Conservation (phyloP, 2,888 invertebrate species). For the Rhagonycha lutea region DNA sequence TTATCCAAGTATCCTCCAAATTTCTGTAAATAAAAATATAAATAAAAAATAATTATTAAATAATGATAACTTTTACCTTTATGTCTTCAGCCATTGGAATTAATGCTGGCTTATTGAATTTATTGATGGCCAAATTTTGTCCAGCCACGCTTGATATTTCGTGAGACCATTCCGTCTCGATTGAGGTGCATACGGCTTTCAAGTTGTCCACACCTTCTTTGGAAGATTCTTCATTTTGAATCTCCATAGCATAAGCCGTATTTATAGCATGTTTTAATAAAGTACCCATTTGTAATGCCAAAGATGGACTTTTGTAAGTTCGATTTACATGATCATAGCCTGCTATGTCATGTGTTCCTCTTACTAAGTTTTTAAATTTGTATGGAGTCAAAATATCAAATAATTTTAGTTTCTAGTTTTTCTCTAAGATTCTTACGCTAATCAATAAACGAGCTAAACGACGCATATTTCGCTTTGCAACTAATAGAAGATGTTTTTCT, state of each 20-base stretch:
- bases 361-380: constrained; percentile 2
- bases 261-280: background rate
- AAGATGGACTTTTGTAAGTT: constrained; percentile 2
- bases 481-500: constrained; percentile 7
- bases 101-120: constrained; percentile 23
- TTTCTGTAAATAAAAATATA: constrained; percentile 14
- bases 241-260: background rate
- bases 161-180: background rate
- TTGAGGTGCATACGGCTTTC: background rate
- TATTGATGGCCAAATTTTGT: background rate
- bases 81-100: constrained; percentile 26
- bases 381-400: background rate
- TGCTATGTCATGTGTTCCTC: constrained; percentile 3
- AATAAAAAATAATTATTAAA: constrained; percentile 6
- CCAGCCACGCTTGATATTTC: background rate
- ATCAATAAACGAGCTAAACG: constrained; percentile 3
- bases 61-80: background rate
- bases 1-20: background rate
- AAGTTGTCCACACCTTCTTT: background rate
- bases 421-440: background rate
- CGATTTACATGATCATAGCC: background rate
- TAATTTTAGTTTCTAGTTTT: constrained; percentile 2
- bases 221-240: background rate
- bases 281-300: constrained; percentile 8
- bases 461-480: constrained; percentile 9